Evolutionary conservation across 2,888 invertebrate species (phyloP).

Genomic region (Dinocampus coccinellae): DNA sequence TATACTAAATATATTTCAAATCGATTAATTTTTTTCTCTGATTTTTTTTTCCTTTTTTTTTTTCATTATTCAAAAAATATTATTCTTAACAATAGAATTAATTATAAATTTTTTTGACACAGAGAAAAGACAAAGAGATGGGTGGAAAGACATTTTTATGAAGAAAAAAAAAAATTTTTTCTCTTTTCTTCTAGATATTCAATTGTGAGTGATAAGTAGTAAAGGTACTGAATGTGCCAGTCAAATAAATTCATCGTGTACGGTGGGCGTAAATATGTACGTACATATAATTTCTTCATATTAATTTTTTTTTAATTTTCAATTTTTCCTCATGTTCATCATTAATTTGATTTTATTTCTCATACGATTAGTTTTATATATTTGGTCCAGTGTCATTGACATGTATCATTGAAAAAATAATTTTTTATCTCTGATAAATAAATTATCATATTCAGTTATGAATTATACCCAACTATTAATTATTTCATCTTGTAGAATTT

Average conservation of each 20-base stretch:
- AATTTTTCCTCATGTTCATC: background rate
- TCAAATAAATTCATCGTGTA: too few relatives aligned
- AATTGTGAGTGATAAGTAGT: too few relatives aligned
- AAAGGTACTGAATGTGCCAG: too few relatives aligned
- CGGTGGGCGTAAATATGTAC: too few relatives aligned
- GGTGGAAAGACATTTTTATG: too few relatives aligned
- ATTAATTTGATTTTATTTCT: background rate
- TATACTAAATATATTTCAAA: background rate
- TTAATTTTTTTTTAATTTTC: background rate
- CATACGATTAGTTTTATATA: background rate
- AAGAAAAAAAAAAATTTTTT: too few relatives aligned
- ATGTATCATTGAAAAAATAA: conserved; percentile 1
- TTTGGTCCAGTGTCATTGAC: conserved; percentile 16
- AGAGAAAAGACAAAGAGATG: too few relatives aligned
- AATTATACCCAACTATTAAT: too few relatives aligned
- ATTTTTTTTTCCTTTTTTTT: background rate
- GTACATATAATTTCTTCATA: background rate
- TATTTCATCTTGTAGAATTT: too few relatives aligned
- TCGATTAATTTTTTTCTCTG: background rate
- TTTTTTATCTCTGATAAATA: background rate
- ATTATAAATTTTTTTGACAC: too few relatives aligned
- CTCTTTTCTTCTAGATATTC: too few relatives aligned
- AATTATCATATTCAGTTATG: background rate
- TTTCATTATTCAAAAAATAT: background rate
- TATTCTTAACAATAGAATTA: background rate